Evolutionary conservation across 2,113 vertebrate genomes (phyloP), one percentile per base, ranked within the genome.

Genomic region (Callipepla squamata): DNA sequence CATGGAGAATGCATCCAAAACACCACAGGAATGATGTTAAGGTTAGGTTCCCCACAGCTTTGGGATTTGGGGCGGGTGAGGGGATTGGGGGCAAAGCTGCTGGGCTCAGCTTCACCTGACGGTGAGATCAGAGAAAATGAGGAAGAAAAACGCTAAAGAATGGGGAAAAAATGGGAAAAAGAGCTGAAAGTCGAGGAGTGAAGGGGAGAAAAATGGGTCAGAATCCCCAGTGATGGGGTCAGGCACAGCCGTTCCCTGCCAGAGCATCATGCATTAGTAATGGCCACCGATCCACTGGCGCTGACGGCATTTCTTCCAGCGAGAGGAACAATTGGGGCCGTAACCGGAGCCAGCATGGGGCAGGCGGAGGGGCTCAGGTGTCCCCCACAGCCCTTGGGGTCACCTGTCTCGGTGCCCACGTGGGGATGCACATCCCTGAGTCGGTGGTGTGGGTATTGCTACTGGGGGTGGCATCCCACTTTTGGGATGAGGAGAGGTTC

Each of bases 261-360:
- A 5, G 87, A 70, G 74, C 73, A 30, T 83, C 96, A 97, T 98
- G 95, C 95, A 98, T 98, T 98, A 98, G 91, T 98, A 95, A 98
- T 97, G 96, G 96, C 87, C 96, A 98, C 89, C 5, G 96, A 98
- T 96, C 97, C 80, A n/a, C 62, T 34, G 44, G 95, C 55, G 96
- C 97, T 94, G 80, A 16, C 70, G 5, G 87, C 96, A 95, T 90
- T 96, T 94, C 97, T 97, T 98, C 98, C 97, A 97, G 97, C 53
- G 1, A 21, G 77, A 73, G 79, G 72, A 84, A 96, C 90, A 93
- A 94, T 94, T 3, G 7, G 2, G 62, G 42, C 58, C 2, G 96
- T 53, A 96, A 97, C 88, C 1, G 2, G 94, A 97, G 91, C 95
- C 1, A 7, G 20, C 0, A 0, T 0, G 2, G 73, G 77, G 28